These are phyloP conservation scores for Sminthurides aquaticus DNA, from an alignment of 2,888 invertebrate species.

Conservation along the genomic window DNA sequence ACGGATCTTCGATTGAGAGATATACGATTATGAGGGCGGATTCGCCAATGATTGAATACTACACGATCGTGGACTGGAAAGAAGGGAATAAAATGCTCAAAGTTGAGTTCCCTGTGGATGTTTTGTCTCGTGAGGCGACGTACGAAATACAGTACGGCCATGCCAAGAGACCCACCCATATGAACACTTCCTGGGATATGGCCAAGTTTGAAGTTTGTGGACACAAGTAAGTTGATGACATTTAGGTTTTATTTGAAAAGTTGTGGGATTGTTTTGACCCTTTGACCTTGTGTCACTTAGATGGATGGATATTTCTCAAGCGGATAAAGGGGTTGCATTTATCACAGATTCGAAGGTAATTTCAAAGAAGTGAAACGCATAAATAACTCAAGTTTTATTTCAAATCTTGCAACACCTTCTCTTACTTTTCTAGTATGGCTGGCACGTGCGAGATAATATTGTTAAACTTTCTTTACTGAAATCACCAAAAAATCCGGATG, in stretches of 20 bases:
- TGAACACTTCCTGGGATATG: slow-evolving; percentile 52
- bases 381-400: too few relatives aligned
- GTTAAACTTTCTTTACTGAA: slow-evolving; percentile 49
- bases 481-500: slow-evolving; percentile 51
- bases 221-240: slow-evolving; percentile 47
- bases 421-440: slow-evolving; percentile 48
- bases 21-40: slow-evolving; percentile 48
- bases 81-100: slow-evolving; percentile 51
- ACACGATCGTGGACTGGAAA: slow-evolving; percentile 49
- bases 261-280: not conserved
- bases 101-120: slow-evolving; percentile 49
- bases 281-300: slow-evolving; percentile 21
- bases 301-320: slow-evolving; percentile 52
- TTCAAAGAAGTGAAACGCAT: not conserved
- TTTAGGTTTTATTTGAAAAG: not conserved
- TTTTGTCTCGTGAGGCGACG: slow-evolving; percentile 46
- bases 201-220: slow-evolving; percentile 52
- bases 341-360: slow-evolving; percentile 49
- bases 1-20: slow-evolving; percentile 42
- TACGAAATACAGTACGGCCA: slow-evolving; percentile 52
- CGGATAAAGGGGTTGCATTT: slow-evolving; percentile 49
- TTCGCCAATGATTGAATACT: slow-evolving; percentile 48
- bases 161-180: slow-evolving; percentile 48
- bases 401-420: too few relatives aligned
- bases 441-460: slow-evolving; percentile 47